Conservation (phyloP, 2,113 vertebrate genomes). For the Aspidoscelis tigris region DNA sequence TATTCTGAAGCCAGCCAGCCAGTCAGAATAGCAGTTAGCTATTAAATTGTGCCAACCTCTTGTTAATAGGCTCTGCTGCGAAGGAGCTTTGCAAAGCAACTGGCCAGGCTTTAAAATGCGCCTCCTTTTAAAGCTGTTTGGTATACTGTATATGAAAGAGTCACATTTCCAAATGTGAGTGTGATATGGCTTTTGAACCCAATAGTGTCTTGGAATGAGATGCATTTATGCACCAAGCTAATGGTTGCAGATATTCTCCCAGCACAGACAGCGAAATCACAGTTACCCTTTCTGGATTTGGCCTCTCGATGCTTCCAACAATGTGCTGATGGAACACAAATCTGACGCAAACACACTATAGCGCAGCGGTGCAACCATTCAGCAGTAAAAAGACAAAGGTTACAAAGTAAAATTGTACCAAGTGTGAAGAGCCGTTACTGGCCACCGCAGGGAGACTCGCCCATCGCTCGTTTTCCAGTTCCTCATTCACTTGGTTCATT, state of each 20-base stretch:
- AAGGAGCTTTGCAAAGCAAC: no score
- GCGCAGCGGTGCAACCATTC: not conserved
- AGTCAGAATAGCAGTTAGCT: not conserved
- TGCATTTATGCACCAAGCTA: not conserved
- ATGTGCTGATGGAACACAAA: no score
- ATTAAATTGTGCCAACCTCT: not conserved
- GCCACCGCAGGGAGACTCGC: slow-evolving; percentile 83
- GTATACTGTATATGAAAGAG: no score
- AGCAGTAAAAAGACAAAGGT: not conserved
- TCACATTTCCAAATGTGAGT: no score
- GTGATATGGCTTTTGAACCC: not conserved
- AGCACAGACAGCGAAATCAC: not conserved
- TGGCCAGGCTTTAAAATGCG: not conserved
- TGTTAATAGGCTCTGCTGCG: not conserved
- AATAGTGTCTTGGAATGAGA: not conserved
- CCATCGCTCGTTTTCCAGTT: slow-evolving; percentile 97
- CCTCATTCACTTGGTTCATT: slow-evolving; percentile 99
- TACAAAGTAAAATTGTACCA: slow-evolving; percentile 72
- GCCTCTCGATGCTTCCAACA: not conserved
- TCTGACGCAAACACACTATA: not conserved
- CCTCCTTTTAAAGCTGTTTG: not conserved
- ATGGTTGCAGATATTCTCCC: not conserved
- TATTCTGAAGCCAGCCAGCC: not conserved
- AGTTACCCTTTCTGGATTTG: not conserved
- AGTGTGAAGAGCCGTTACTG: slow-evolving; percentile 89